These are phyloP conservation scores for Drosophila pandora DNA, from an alignment of 1,140 invertebrate species.

Conservation along the genomic window DNA sequence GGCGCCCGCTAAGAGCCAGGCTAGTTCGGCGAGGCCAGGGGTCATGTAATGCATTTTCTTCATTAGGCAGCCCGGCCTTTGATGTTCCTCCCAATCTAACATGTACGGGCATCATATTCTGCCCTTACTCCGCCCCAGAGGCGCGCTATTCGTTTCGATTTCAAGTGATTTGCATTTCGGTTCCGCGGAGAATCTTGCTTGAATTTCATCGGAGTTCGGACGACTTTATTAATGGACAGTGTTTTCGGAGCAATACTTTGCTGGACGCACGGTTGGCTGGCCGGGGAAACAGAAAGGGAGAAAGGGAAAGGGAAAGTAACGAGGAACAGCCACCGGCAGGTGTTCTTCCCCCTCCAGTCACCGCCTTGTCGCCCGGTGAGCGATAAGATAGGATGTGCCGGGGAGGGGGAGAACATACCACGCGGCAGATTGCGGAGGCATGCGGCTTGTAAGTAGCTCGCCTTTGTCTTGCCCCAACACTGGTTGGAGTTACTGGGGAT, in stretches of 20 bases:
- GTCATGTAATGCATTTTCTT: conserved; percentile 72
- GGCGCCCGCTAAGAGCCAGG: conserved; percentile 17
- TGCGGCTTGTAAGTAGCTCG: conserved; percentile 77
- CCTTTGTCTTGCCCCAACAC: conserved; percentile 70
- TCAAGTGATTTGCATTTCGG: conserved; percentile 69
- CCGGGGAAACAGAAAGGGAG: no score
- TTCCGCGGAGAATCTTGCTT: conserved; percentile 4
- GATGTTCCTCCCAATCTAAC: conserved; percentile 50
- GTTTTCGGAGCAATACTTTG: no score
- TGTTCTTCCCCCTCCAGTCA: conserved; percentile 40
- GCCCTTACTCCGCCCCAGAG: not conserved
- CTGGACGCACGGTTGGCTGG: no score
- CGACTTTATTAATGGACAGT: no score
- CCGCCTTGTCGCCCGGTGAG: conserved; percentile 49
- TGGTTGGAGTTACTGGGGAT: conserved; percentile 61
- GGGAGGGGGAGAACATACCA: conserved; percentile 18
- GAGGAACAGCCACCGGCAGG: conserved; percentile 16
- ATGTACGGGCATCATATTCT: conserved; percentile 7
- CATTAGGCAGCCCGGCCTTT: conserved; percentile 64
- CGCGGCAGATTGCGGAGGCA: conserved; percentile 59
- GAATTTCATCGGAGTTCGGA: not conserved
- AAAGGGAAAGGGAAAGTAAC: not conserved
- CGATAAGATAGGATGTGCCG: conserved; percentile 75
- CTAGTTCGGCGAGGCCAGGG: conserved; percentile 53
- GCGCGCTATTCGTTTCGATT: conserved; percentile 27